Conservation (phyloP, 2,113 vertebrate genomes). For the Phalacrocorax aristotelis region DNA sequence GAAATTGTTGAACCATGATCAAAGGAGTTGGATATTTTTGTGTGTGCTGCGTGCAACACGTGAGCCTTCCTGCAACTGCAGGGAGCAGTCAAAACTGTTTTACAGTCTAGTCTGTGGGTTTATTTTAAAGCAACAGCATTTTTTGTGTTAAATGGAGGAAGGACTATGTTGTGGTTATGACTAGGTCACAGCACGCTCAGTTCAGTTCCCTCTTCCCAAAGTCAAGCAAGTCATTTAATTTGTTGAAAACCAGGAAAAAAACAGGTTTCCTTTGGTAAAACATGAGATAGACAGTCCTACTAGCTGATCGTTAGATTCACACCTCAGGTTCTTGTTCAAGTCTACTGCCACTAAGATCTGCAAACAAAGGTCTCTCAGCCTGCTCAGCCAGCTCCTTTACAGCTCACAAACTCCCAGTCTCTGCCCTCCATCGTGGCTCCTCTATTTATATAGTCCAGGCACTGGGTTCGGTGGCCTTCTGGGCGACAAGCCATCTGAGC, state of each 20-base stretch:
- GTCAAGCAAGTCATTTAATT: not conserved
- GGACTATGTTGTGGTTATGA: not conserved
- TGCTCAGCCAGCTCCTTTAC: not conserved
- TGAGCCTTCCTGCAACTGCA: not conserved
- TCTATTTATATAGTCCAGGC: not conserved
- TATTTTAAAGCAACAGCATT: not conserved
- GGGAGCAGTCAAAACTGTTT: not conserved
- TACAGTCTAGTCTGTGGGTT: not conserved
- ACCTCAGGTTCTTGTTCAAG: not conserved
- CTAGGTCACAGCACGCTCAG: not conserved
- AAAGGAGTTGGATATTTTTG: not conserved
- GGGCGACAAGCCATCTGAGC: not conserved
- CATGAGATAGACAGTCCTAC: not conserved
- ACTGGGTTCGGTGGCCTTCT: rapidly evolving
- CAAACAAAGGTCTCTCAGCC: not conserved
- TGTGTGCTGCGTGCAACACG: not conserved
- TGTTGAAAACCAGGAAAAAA: not conserved
- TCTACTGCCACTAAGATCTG: not conserved
- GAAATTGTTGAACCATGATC: not conserved
- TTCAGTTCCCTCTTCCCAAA: not conserved
- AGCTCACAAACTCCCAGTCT: not conserved
- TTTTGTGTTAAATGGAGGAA: not conserved
- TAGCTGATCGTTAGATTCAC: not conserved
- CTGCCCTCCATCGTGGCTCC: rapidly evolving
- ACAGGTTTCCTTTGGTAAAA: not conserved